Evolutionary conservation across 2,888 invertebrate genomes (phyloP), one percentile per base, ranked within the genome.

Genomic region (Mythimna ferrago): DNA sequence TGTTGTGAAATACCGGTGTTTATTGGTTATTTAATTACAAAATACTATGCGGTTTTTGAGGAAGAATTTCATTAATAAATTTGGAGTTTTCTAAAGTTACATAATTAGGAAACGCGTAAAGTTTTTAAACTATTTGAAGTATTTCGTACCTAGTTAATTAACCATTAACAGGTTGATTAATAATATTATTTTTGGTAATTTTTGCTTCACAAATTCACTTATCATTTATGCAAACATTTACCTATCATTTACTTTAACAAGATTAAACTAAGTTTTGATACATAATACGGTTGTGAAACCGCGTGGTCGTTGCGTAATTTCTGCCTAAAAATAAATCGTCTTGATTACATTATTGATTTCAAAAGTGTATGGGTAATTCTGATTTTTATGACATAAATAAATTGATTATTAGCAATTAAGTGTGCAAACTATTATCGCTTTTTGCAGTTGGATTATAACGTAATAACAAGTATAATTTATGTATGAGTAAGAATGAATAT

Each of bases 251-350:
- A 1, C 4, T 9, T 32, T 6, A n/a, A 16, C 7, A 32, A 10
- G 1, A 56, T 14, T 7, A 9, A 35, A 65, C 4, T 5, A 11
- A 16, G 11, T 6, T 10, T 32, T 32, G 10, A 11, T 44, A 44
- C 14, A 44, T 9, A 21, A 32, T 14, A 57, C 58, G 1, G 7
- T 6, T n/a, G 38, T 6, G 6, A 58, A 32, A 35, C 32, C 66
- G 51, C 69, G 79, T 78, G 78, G 54, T 1, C 2, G 65, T 80
- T 80, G 80, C 80, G 80, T 80, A 80, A 80, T 82, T 73, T 67
- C 14, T 10, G 48, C 3, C 19, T 26, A 5, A 57, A 41, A 61
- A 53, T 53, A 51, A 41, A 41, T 51, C 0, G 5, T 51, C 19
- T 0, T 41, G 1, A 61, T 48, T 53, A 1, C 10, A 11, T 10